Evolutionary conservation across 2,797 vertebrate species (phyloP).

Genomic region (Acanthopagrus latus): DNA sequence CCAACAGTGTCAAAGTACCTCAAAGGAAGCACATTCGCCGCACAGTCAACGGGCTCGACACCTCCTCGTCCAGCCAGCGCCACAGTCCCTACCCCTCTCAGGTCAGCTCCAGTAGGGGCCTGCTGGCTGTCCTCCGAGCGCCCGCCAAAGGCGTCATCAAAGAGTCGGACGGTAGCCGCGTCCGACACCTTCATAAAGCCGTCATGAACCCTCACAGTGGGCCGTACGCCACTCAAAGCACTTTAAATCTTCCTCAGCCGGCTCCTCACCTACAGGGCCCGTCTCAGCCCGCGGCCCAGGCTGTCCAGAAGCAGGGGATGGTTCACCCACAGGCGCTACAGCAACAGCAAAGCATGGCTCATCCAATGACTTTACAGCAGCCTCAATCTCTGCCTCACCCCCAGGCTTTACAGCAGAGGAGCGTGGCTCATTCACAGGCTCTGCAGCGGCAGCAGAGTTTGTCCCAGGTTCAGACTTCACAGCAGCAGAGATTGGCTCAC

Average conservation of each 20-base stretch:
- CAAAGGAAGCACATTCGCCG: slow-evolving; percentile 98
- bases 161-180: slow-evolving; percentile 89
- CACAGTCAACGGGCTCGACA: slow-evolving; percentile 97
- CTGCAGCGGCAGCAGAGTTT: slow-evolving; percentile 78
- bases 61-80: slow-evolving; percentile 92
- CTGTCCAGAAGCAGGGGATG: slow-evolving; percentile 86
- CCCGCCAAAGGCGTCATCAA: slow-evolving; percentile 88
- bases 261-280: slow-evolving; percentile 83
- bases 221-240: slow-evolving; percentile 88
- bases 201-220: slow-evolving; percentile 89
- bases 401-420: slow-evolving; percentile 72
- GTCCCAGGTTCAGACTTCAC: slow-evolving; percentile 74
- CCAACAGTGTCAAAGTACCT: slow-evolving; percentile 96
- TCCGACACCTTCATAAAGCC: slow-evolving; percentile 88
- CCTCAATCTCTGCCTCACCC: slow-evolving; percentile 68
- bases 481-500: slow-evolving; percentile 74
- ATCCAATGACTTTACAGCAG: slow-evolving; percentile 74
- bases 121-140: slow-evolving; percentile 92
- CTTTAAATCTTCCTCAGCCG: slow-evolving; percentile 87
- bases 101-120: slow-evolving; percentile 89
- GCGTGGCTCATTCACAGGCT: slow-evolving; percentile 66
- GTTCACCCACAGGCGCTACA: slow-evolving; percentile 90
- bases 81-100: slow-evolving; percentile 95
- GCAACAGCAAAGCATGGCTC: slow-evolving; percentile 86
- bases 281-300: slow-evolving; percentile 79